These are phyloP conservation scores for Amazonetta brasiliensis DNA, from an alignment of 2,797 vertebrate species.

Conservation along the genomic window DNA sequence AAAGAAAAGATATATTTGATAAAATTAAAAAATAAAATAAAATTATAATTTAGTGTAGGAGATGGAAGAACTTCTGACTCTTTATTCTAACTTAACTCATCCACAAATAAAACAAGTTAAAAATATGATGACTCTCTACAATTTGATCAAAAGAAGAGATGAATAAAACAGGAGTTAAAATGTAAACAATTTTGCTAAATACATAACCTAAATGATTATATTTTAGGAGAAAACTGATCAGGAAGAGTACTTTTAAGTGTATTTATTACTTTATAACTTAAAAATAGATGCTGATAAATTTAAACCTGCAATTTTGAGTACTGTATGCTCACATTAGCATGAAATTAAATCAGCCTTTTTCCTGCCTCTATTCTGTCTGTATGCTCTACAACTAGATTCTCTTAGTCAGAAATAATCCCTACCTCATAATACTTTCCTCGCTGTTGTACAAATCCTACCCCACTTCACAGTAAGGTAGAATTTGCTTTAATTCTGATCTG, in stretches of 20 bases:
- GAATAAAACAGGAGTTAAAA: background rate
- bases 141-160: background rate
- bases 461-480: background rate
- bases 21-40: background rate
- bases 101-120: background rate
- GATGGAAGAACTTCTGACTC: background rate
- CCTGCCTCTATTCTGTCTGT: background rate
- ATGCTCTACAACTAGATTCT: background rate
- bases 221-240: background rate
- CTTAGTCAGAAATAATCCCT: background rate
- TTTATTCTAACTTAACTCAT: background rate
- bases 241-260: background rate
- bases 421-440: background rate
- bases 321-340: slow-evolving; percentile 30
- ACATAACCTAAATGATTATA: background rate
- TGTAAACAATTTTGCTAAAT: background rate
- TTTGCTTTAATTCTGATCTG: background rate
- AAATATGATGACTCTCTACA: background rate
- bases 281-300: slow-evolving; percentile 29
- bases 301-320: slow-evolving; percentile 21
- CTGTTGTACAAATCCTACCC: background rate
- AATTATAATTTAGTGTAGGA: background rate
- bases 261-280: slow-evolving; percentile 11
- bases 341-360: slow-evolving; percentile 47
- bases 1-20: too few relatives aligned